Evolutionary conservation across 2,797 vertebrate species (phyloP).

Genomic region (Pseudochaenichthys georgianus): DNA sequence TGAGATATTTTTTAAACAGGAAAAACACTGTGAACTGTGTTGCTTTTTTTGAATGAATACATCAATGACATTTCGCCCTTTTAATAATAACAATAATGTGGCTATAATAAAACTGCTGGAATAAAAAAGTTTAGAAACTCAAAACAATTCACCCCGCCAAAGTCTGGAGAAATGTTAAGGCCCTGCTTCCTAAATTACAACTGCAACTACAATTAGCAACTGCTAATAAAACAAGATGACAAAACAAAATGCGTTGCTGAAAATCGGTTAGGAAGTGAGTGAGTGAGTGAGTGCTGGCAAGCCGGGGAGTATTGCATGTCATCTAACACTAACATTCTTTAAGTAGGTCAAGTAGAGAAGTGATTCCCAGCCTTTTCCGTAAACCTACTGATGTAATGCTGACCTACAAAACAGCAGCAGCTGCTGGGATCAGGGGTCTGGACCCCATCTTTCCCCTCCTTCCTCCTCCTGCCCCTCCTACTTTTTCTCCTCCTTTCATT

Average conservation of each 20-base stretch:
- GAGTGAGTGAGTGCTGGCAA: constrained; percentile 72
- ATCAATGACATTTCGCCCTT: neutral
- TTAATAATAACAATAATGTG: constrained; percentile 16
- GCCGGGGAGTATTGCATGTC: constrained; percentile 73
- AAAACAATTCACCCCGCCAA: constrained; percentile 32
- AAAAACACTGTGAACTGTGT: constrained; percentile 8
- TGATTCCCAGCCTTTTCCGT: constrained; percentile 78
- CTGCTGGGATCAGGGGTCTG: constrained; percentile 72
- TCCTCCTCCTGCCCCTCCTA: constrained; percentile 20
- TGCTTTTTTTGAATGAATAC: constrained; percentile 31
- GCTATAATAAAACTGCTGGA: constrained; percentile 12
- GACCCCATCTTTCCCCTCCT: constrained; percentile 52
- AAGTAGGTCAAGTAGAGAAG: constrained; percentile 82
- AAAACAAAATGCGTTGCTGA: constrained; percentile 65
- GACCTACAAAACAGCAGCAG: constrained; percentile 81
- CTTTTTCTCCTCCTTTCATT: constrained; percentile 17
- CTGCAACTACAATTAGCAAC: too few relatives aligned
- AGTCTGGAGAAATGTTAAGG: constrained; percentile 38
- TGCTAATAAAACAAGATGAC: constrained; percentile 70
- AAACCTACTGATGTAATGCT: constrained; percentile 81
- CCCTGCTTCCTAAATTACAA: constrained; percentile 54
- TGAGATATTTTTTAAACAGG: neutral
- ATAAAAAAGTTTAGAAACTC: constrained; percentile 19
- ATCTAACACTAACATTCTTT: constrained; percentile 78
- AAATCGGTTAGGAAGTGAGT: constrained; percentile 63